These are phyloP conservation scores for Cetoscarus ocellatus DNA, from an alignment of 2,797 vertebrate species.

Conservation along the genomic window DNA sequence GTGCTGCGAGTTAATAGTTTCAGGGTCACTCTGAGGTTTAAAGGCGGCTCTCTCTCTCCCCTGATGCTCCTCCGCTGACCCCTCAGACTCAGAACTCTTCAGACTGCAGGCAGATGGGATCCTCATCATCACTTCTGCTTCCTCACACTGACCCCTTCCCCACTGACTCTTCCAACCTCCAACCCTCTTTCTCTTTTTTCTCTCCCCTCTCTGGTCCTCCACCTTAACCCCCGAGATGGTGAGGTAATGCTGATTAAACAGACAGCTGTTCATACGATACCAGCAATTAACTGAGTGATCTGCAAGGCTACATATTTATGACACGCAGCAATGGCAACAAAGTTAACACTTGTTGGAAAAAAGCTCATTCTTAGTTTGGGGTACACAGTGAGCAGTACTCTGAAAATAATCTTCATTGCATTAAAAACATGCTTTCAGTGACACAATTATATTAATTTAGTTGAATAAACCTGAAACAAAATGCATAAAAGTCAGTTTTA, in stretches of 20 bases:
- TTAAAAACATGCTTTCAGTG: no score
- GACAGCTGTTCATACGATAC: slow-evolving; percentile 75
- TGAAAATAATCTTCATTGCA: no score
- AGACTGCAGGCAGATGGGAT: slow-evolving; percentile 83
- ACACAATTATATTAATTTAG: no score
- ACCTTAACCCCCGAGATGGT: slow-evolving; percentile 73
- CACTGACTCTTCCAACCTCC: slow-evolving; percentile 43
- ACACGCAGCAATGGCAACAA: slow-evolving; percentile 37
- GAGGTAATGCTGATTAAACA: slow-evolving; percentile 78
- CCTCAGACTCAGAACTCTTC: slow-evolving; percentile 59
- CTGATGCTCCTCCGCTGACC: slow-evolving; percentile 65
- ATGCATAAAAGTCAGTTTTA: no score
- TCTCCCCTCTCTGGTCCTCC: slow-evolving; percentile 64
- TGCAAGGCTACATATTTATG: slow-evolving; percentile 54
- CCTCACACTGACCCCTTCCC: slow-evolving; percentile 45
- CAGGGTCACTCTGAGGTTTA: slow-evolving; percentile 68
- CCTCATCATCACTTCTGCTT: slow-evolving; percentile 80
- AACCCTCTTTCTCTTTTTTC: slow-evolving; percentile 61
- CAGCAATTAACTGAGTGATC: slow-evolving; percentile 73
- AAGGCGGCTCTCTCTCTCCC: slow-evolving; percentile 46
- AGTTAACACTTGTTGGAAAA: slow-evolving; percentile 22
- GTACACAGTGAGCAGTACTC: no score
- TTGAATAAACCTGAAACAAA: no score
- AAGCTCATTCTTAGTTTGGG: not conserved
- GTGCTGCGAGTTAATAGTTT: slow-evolving; percentile 66